Conservation (phyloP, 2,888 invertebrate species). For the Onchidella celtica region DNA sequence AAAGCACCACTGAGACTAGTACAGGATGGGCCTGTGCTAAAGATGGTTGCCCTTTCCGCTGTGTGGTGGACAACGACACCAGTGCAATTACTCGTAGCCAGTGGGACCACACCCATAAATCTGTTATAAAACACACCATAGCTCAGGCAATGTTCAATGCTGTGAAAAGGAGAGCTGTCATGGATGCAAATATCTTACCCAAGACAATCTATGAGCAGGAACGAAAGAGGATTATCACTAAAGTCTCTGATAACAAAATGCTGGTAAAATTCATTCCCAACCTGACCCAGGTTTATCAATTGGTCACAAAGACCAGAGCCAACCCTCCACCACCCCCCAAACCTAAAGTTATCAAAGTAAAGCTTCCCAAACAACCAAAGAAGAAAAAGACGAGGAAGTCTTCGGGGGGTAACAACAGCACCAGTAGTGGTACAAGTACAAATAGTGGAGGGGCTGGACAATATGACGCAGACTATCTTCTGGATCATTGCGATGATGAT, state of each 20-base stretch:
- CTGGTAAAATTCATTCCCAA: slow-evolving; percentile 41
- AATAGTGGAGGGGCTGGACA: slow-evolving; percentile 11
- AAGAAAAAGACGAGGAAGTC: slow-evolving; percentile 10
- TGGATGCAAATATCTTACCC: slow-evolving; percentile 18
- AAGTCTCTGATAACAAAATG: slow-evolving; percentile 23
- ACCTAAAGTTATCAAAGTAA: slow-evolving; percentile 6
- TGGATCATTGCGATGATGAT: slow-evolving; percentile 22
- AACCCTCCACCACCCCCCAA: slow-evolving; percentile 32
- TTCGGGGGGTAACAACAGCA: neutral
- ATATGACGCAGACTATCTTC: slow-evolving; percentile 29
- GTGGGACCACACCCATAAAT: slow-evolving; percentile 44
- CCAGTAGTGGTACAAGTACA: neutral
- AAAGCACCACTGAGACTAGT: slow-evolving; percentile 36
- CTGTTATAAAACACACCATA: slow-evolving; percentile 30
- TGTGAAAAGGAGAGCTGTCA: slow-evolving; percentile 38
- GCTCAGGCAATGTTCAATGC: slow-evolving; percentile 38
- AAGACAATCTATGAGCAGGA: slow-evolving; percentile 44
- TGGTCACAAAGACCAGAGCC: slow-evolving; percentile 38
- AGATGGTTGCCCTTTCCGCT: slow-evolving; percentile 44
- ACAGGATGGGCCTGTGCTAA: slow-evolving; percentile 40
- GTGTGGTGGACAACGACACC: slow-evolving; percentile 39
- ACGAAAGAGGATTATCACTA: slow-evolving; percentile 26
- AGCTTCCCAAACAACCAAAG: slow-evolving; percentile 15
- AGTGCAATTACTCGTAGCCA: slow-evolving; percentile 24
- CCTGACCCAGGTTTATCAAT: slow-evolving; percentile 41